Base-by-base conservation (phyloP, 2,888 invertebrate genomes). In the Chrysodeixis includens region DNA sequence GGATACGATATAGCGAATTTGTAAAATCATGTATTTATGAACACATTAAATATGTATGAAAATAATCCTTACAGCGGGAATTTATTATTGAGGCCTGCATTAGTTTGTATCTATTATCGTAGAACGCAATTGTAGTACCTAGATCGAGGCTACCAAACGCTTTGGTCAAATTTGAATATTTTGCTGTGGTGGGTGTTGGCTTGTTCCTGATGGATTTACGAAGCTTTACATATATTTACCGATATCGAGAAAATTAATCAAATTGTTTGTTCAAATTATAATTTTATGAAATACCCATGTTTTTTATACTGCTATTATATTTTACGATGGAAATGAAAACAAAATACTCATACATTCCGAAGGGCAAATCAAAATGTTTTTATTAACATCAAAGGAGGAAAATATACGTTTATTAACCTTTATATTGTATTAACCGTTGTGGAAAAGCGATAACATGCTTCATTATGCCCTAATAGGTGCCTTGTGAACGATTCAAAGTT, bases 81-180 rank as follows among this genome's bases (percentile, higher is more conserved):
- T 44, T 51, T 58, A 55, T 56, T 12, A 51, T 40, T 49, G n/a
- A 72, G 56, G 35, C 49, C 62, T 22, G 57, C 58, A 44, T 62
- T 49, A 46, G 44, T 53, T 55, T 26, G 53, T 54, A 57, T 22
- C 44, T 44, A 57, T 56, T 62, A 75, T 62, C 57, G 71, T 79
- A 59, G 66, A 60, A 66, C 32, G 55, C 69, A 79, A 76, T 67
- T 61, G 58, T 69, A 69, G 40, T 62, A 57, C n/a, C n/a, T n/a
- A n/a, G n/a, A n/a, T n/a, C 44, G 40, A 51, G 26, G 56, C 82
- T 78, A 79, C 14, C 12, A 81, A 77, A 67, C 69, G 70, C 79
- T 71, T 81, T 74, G 80, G 81, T 84, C 85, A 79, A 88, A 88
- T 87, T 87, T 87, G 78, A 82, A 87, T 85, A 88, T 86, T 88